These are phyloP conservation scores for Greenwoodochromis staneri DNA, from an alignment of 2,113 vertebrate genomes.

Conservation along the genomic window DNA sequence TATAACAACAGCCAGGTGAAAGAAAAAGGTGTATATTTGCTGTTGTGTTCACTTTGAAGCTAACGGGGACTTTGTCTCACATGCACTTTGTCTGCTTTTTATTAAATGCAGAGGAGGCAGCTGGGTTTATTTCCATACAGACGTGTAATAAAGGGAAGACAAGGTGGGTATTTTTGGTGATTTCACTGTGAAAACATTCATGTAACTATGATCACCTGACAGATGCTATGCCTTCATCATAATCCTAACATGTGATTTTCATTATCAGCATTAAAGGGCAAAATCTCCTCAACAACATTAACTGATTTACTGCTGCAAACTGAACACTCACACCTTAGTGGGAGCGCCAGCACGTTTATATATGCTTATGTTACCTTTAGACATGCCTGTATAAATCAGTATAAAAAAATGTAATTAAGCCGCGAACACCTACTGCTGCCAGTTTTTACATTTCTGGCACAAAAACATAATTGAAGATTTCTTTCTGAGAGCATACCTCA, in stretches of 20 bases:
- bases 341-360: background rate
- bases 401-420: slow-evolving; percentile 17
- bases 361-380: background rate
- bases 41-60: slow-evolving; percentile 28
- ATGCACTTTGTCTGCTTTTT: background rate
- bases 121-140: background rate
- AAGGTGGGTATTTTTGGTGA: background rate
- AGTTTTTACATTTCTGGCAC: background rate
- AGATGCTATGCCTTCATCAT: background rate
- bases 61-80: slow-evolving; percentile 13
- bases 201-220: background rate
- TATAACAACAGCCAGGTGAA: background rate
- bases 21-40: background rate
- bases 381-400: background rate
- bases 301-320: background rate
- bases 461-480: background rate
- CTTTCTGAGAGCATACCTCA: background rate
- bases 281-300: background rate
- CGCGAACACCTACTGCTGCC: fast-evolving
- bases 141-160: background rate
- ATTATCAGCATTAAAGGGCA: background rate
- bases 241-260: background rate
- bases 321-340: background rate
- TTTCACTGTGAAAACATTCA: background rate
- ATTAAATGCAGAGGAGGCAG: slow-evolving; percentile 1